Conservation (phyloP, 1,140 invertebrate genomes). For the Philotrypesis tridentata region DNA sequence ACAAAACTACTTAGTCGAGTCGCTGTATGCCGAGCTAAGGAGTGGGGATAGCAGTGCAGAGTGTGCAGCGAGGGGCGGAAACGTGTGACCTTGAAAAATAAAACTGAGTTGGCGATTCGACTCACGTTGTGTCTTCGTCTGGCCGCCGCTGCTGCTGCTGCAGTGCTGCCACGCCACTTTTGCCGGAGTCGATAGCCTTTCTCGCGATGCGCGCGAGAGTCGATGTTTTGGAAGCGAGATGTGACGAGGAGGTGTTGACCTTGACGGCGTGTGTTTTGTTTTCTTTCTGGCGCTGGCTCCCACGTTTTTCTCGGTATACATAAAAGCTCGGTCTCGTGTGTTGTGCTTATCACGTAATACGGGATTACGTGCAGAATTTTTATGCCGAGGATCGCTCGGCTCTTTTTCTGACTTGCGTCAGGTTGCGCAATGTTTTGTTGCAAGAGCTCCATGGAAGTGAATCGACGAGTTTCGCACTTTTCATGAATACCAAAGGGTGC, state of each 20-base stretch:
- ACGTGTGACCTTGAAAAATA: slow-evolving; percentile 13
- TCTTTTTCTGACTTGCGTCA: too few species aligned
- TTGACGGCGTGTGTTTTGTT: neutral
- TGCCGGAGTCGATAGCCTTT: slow-evolving; percentile 5
- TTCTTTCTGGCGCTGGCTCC: neutral
- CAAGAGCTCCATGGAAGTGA: too few species aligned
- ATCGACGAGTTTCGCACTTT: too few species aligned
- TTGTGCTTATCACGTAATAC: too few species aligned
- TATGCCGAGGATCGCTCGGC: too few species aligned
- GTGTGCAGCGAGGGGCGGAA: neutral
- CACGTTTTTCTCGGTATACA: too few species aligned
- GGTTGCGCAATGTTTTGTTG: too few species aligned
- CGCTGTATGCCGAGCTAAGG: too few species aligned
- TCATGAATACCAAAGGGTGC: too few species aligned
- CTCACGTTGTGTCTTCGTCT: slow-evolving; percentile 11
- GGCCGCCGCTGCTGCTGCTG: neutral
- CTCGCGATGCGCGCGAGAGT: neutral
- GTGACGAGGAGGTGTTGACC: neutral
- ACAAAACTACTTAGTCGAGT: neutral
- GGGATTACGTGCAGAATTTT: too few species aligned
- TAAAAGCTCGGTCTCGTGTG: too few species aligned
- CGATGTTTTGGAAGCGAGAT: neutral
- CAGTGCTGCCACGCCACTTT: neutral
- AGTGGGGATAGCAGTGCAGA: neutral
- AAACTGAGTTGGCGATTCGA: slow-evolving; percentile 9